phyloP scores from a whole-genome alignment of 2,888 invertebrate genomes.

The Andrena camellia region DNA sequence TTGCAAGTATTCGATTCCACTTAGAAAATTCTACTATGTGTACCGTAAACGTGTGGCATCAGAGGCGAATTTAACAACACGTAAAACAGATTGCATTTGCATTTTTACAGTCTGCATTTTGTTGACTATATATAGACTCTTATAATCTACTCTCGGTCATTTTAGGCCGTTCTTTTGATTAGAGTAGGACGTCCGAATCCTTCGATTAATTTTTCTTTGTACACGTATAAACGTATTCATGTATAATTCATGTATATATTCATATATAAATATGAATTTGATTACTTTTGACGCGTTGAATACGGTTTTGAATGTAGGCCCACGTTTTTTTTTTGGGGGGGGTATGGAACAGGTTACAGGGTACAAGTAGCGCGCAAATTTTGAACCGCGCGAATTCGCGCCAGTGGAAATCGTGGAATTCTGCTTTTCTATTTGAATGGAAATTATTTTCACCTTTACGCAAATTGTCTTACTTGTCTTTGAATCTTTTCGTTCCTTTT shows the following conservation, averaged over 20 bases:
- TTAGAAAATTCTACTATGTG: constrained; percentile 16
- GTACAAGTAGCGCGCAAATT: constrained; percentile 20
- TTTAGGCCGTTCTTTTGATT: no score
- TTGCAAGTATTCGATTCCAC: background rate
- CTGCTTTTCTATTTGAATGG: background rate
- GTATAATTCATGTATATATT: no score
- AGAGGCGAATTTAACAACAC: no score
- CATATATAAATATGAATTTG: no score
- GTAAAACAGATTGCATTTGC: no score
- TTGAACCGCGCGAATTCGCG: background rate
- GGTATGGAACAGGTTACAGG: constrained; percentile 39
- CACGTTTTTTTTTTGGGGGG: background rate
- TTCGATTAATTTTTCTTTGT: no score
- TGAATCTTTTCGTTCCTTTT: background rate
- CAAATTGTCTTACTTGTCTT: background rate
- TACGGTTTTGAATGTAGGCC: background rate
- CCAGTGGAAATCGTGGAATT: constrained; percentile 1
- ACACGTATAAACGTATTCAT: no score
- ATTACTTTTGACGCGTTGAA: background rate
- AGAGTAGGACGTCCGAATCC: no score
- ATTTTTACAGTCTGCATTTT: no score
- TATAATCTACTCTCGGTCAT: no score
- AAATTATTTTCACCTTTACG: background rate
- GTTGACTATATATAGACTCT: no score
- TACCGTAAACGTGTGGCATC: background rate